Percentiles rank a stretch among this genome's conserved stretches.
These are phyloP conservation scores for Pimephales promelas DNA, from an alignment of 2,113 vertebrate genomes.

Conservation along the genomic window DNA sequence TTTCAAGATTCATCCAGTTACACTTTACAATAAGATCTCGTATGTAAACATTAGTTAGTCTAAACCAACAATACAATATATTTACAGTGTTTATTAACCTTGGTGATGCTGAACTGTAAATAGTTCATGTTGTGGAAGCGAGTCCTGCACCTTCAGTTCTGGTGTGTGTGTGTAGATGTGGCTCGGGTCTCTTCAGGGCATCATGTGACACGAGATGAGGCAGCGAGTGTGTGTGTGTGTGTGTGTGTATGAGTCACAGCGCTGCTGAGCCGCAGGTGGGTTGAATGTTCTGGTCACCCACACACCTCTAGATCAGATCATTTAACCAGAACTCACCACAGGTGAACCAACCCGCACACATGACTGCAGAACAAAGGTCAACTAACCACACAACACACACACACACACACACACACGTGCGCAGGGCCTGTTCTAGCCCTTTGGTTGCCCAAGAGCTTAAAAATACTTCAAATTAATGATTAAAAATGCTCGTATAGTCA, in stretches of 20 bases:
- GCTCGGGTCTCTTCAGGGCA: background rate
- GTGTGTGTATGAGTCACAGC: background rate
- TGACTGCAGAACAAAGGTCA: slow-evolving; percentile 12
- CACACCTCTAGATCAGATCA: background rate
- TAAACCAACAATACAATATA: too few species aligned
- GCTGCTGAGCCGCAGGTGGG: slow-evolving; percentile 4
- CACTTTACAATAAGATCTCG: too few species aligned
- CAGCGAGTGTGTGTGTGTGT: background rate
- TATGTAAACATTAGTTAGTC: too few species aligned
- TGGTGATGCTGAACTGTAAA: too few species aligned
- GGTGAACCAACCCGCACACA: background rate
- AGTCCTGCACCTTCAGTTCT: too few species aligned
- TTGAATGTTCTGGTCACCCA: slow-evolving; percentile 14
- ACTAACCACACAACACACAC: slow-evolving; percentile 1
- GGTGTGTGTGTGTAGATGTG: background rate
- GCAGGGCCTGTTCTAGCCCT: too few species aligned
- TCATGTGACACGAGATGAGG: background rate
- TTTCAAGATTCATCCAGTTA: too few species aligned
- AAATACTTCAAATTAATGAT: too few species aligned
- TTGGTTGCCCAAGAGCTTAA: too few species aligned
- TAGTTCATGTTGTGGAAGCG: too few species aligned
- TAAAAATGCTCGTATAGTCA: too few species aligned
- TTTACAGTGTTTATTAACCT: too few species aligned
- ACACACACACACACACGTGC: background rate
- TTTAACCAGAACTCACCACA: background rate